phyloP scores from a whole-genome alignment of 2,113 vertebrate genomes.

The Cromileptes altivelis region DNA sequence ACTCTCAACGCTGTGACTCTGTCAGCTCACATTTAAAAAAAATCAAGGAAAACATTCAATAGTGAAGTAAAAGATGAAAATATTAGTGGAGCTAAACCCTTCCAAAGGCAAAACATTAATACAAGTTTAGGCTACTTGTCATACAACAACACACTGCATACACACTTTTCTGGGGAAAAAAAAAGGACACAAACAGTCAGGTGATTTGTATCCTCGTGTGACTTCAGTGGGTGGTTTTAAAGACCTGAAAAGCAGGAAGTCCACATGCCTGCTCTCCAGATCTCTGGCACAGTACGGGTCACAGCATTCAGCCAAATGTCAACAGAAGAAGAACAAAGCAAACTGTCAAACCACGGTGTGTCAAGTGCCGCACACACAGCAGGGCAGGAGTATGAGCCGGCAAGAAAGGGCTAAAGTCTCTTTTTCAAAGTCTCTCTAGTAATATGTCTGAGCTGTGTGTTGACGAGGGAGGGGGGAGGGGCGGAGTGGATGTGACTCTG shows the following conservation, averaged over 20 bases:
- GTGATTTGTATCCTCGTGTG: conserved; percentile 23
- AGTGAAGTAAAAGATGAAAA: conserved; percentile 67
- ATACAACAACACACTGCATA: conserved; percentile 54
- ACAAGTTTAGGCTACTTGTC: conserved; percentile 61
- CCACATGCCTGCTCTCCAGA: background rate
- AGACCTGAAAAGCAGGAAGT: conserved; percentile 9
- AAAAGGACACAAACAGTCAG: conserved; percentile 7
- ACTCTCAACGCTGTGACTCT: conserved; percentile 39
- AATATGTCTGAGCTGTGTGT: conserved; percentile 2
- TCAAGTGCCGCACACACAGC: background rate
- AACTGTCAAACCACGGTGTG: background rate
- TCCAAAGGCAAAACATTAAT: conserved; percentile 55
- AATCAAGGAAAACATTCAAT: conserved; percentile 62
- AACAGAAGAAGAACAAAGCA: background rate
- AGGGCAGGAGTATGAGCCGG: conserved; percentile 1
- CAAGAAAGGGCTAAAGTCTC: conserved; percentile 21
- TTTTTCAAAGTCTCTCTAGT: conserved; percentile 26
- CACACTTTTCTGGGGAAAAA: conserved; percentile 34
- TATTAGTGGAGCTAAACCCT: conserved; percentile 67
- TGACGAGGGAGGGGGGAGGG: background rate
- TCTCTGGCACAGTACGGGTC: background rate
- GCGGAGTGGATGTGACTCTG: background rate
- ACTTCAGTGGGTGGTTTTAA: conserved; percentile 44
- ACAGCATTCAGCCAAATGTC: conserved; percentile 27
- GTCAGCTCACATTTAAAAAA: conserved; percentile 66